These are phyloP conservation scores for Coremacera marginata DNA, from an alignment of 2,888 invertebrate genomes.

Conservation along the genomic window DNA sequence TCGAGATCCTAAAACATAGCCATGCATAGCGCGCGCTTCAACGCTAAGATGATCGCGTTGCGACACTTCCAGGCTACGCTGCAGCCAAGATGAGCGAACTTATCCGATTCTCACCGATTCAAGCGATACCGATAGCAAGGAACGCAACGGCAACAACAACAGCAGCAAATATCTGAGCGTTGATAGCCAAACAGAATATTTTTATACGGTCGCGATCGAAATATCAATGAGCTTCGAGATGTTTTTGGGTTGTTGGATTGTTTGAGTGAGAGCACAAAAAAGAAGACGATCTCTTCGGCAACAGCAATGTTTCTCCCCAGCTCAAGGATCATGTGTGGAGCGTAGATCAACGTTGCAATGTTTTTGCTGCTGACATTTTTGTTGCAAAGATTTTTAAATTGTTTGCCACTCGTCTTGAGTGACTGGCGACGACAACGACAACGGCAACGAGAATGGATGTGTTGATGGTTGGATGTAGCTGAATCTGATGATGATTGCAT, in stretches of 20 bases:
- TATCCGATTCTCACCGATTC: slow-evolving; percentile 30
- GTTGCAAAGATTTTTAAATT: slow-evolving; percentile 20
- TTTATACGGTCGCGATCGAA: slow-evolving; percentile 70
- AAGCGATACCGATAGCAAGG: slow-evolving; percentile 11
- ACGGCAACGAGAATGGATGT: not conserved
- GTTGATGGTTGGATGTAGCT: slow-evolving; percentile 31
- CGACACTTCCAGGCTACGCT: slow-evolving; percentile 61
- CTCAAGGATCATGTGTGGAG: not conserved
- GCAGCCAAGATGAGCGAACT: slow-evolving; percentile 29
- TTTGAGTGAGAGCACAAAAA: not conserved
- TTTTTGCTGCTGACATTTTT: slow-evolving; percentile 26
- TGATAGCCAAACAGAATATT: slow-evolving; percentile 68
- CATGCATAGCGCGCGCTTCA: slow-evolving; percentile 21
- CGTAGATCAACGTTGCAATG: not conserved
- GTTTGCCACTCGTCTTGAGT: slow-evolving; percentile 21
- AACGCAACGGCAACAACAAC: slow-evolving; percentile 23
- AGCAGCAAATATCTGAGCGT: slow-evolving; percentile 45
- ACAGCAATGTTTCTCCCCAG: slow-evolving; percentile 6
- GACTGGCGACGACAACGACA: slow-evolving; percentile 3
- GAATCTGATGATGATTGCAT: slow-evolving; percentile 38
- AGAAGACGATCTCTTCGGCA: not conserved
- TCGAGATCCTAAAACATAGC: slow-evolving; percentile 34
- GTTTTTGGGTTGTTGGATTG: slow-evolving; percentile 43
- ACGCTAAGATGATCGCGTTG: slow-evolving; percentile 47
- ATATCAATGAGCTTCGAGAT: slow-evolving; percentile 67